Evolutionary conservation across 1,140 invertebrate genomes (phyloP), one percentile per base, ranked within the genome.

Genomic region (Drosophila trapezifrons): DNA sequence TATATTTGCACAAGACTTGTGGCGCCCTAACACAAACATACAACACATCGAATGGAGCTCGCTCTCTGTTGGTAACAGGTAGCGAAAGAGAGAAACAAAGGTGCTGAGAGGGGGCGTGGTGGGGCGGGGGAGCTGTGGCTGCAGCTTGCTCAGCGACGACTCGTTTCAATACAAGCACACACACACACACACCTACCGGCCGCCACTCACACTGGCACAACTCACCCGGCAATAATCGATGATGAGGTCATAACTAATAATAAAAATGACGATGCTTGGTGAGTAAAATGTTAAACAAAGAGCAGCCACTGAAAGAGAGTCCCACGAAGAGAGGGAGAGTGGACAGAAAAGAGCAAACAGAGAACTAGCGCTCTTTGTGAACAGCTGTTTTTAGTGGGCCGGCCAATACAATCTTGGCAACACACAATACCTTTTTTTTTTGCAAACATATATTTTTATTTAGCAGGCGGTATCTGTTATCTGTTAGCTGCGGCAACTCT

Each of bases 171-270:
- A 84, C 63, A 79, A n/a, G n/a, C n/a, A 75, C 56, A 38, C 58
- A 54, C 20, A 49, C 32, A 59, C 17, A 56, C 32, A 60, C 13
- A 45, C 29, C 12, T 3, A 58, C 25, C 56, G 37, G 35, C 40
- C 7, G 32, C 20, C 32, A 52, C 20, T 27, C 59, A 40, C 46
- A 55, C 47, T 20, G 40, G 17, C 66, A 69, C 64, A 40, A 63
- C 71, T 49, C 72, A 49, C 75, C 62, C 80, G 80, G 76, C 79
- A 91, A 91, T 91, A 91, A 91, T 87, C 90, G 90, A 91, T 91
- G 90, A 91, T 91, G 90, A 91, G 90, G 90, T 91, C 90, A 91
- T 91, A 90, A 90, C 90, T 91, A 91, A 91, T 91, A 91, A 91
- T 91, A 91, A 91, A 91, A 90, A 91, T 91, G 90, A 91, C 86